phyloP scores from a whole-genome alignment of 2,113 vertebrate species.

The Ondatra zibethicus region DNA sequence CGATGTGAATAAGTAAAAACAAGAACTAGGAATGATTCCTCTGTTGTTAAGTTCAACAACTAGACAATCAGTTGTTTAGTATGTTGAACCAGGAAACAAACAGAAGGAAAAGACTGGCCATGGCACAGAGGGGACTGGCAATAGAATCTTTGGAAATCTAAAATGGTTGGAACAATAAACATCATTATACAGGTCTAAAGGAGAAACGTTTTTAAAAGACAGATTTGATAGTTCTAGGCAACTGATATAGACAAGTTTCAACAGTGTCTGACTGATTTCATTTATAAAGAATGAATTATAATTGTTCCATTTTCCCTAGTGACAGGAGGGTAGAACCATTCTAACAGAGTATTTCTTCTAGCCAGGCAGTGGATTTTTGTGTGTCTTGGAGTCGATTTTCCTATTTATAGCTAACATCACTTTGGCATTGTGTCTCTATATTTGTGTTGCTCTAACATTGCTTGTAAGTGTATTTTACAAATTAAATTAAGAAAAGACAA shows the following conservation, averaged over 20 bases:
- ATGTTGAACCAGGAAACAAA: background rate
- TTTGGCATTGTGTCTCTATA: background rate
- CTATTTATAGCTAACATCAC: background rate
- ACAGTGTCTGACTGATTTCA: conserved; percentile 30
- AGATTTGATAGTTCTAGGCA: background rate
- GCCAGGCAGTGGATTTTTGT: background rate
- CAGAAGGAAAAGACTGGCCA: background rate
- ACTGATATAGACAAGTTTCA: conserved; percentile 33
- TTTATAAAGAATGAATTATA: conserved; percentile 55
- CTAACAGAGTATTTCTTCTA: background rate
- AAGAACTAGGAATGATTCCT: background rate
- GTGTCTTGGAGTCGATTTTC: background rate
- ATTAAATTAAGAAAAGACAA: conserved; percentile 27
- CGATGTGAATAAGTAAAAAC: background rate
- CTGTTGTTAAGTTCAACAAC: background rate
- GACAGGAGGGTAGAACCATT: background rate
- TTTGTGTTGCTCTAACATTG: background rate
- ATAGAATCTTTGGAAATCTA: background rate
- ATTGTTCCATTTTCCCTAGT: background rate
- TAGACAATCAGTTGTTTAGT: background rate
- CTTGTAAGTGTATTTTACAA: background rate
- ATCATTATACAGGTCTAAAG: background rate
- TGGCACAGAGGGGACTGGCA: too few relatives aligned
- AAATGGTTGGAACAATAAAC: background rate
- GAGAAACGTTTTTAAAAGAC: background rate